Evolutionary conservation across 2,113 vertebrate species (phyloP).

Genomic region (Ciconia stormi): DNA sequence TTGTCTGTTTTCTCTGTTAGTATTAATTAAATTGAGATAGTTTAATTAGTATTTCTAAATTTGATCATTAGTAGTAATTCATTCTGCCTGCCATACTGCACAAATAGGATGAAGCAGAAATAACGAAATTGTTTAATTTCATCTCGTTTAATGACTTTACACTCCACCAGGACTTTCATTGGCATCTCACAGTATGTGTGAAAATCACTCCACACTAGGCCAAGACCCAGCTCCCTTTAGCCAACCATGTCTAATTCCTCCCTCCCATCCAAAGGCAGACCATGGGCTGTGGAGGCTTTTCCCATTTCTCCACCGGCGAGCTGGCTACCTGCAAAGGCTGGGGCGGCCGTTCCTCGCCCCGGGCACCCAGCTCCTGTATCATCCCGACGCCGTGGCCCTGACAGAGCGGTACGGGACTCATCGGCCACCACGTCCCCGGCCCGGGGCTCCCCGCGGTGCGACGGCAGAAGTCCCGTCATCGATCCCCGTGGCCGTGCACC

Average conservation of each 20-base stretch:
- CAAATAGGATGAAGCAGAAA: constrained; percentile 72
- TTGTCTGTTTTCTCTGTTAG: constrained; percentile 71
- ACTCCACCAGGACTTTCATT: constrained; percentile 36
- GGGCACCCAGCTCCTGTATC: not conserved
- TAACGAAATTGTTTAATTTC: constrained; percentile 61
- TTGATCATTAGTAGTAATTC: constrained; percentile 75
- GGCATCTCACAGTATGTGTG: constrained; percentile 40
- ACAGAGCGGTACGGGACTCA: not conserved
- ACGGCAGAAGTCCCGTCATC: not conserved
- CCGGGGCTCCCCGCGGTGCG: not conserved
- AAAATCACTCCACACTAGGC: constrained; percentile 31
- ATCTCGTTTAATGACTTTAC: constrained; percentile 50
- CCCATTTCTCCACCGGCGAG: not conserved
- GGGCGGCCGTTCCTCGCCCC: not conserved
- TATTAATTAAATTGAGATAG: constrained; percentile 74
- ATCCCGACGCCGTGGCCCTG: not conserved
- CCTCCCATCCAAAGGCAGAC: not conserved
- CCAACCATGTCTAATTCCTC: constrained; percentile 12
- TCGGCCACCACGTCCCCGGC: not conserved
- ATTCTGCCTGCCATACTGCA: constrained; percentile 70
- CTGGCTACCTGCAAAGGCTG: not conserved
- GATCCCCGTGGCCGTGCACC: not conserved
- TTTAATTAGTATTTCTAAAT: constrained; percentile 75
- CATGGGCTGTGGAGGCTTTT: not conserved
- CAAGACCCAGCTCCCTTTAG: constrained; percentile 33